Evolutionary conservation across 2,797 vertebrate genomes (phyloP), one percentile per base, ranked within the genome.

Genomic region (Alectoris magna): DNA sequence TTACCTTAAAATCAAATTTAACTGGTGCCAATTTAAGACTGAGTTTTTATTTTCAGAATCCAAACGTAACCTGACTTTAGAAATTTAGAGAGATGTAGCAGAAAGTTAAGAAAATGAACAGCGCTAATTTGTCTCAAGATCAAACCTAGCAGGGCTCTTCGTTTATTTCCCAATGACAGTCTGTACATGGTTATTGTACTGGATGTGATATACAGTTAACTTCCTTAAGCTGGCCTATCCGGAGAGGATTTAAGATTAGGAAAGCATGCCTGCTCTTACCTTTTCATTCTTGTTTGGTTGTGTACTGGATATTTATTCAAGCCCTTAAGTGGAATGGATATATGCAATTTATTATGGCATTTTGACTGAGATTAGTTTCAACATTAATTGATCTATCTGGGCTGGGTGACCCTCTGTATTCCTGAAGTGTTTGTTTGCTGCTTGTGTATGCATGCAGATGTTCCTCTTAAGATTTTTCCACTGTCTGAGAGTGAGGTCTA

Each of bases 391-490:
- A 79, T 91, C 66, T 87, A 68, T 62, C 22, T 83, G 81, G 63
- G 58, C 63, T 75, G 79, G 62, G 41, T 92, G 89, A 74, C 75
- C 43, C 41, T 74, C 69, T 80, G 53, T 69, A 82, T 38, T 87
- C 49, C 44, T 85, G 29, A 66, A 94, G 62, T 63, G 62, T 90
- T 90, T 84, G 31, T 43, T 11, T 51, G 46, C 83, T 31, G 80
- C 72, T 85, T 81, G 66, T 7, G 18, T 73, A n/a, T 59, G 84
- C 84, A 87, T 95, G 73, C 89, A 89, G 82, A 93, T 93, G 75
- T 93, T 94, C 78, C 69, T 89, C 66, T 91, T 92, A 87, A 91
- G 31, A 12, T 41, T 36, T 36, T 67, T 79, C 48, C 62, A 87
- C 48, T 79, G 51, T 55, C 36, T 74, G 41, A 80, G 41, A 80